Evolutionary conservation across 2,797 vertebrate genomes (phyloP), one percentile per base, ranked within the genome.

Genomic region (Melanotaenia boesemani): DNA sequence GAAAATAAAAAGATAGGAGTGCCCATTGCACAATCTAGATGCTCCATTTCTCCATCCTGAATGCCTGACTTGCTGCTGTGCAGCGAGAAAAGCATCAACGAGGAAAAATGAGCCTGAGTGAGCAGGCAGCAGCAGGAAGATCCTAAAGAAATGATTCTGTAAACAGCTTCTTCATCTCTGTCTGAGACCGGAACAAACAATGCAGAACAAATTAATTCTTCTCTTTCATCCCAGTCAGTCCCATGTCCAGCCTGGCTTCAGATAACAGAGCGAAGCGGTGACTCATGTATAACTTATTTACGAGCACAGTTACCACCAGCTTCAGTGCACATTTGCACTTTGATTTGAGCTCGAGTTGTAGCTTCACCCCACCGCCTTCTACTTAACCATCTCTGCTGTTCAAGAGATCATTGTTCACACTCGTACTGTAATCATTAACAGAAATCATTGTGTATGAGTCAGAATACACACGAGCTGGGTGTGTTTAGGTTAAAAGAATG

Each of bases 11-110:
- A 28, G 30, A 24, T 50, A 8, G 36, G 36, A 36, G 36, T 8
- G 36, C 5, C 74, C 15, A 2, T 81, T 83, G 73, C 67, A 70
- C 66, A 83, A 84, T 26, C 54, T 30, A 1, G 13, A 63, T 34
- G 22, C 50, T 72, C 36, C 36, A n/a, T 74, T 80, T 75, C 76
- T 79, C 37, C 34, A 77, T 9, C 36, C 36, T 36, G 36, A 6
- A 32, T 32, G 32, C 5, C 7, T 36, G 36, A 8, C 32, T 32
- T 32, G 32, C 32, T 3, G 63, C 60, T 83, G 41, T 32, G 34
- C 13, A 24, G 34, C 57, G 66, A 32, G 12, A 69, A 70, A 39
- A n/a, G 3, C 6, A 1, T 32, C 6, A 1, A 58, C 1, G 15
- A 15, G 26, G 13, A 28, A 3, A 13, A 20, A 18, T 67, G 22